phyloP scores from a whole-genome alignment of 1,140 invertebrate species.

The Heliothis subflexa region DNA sequence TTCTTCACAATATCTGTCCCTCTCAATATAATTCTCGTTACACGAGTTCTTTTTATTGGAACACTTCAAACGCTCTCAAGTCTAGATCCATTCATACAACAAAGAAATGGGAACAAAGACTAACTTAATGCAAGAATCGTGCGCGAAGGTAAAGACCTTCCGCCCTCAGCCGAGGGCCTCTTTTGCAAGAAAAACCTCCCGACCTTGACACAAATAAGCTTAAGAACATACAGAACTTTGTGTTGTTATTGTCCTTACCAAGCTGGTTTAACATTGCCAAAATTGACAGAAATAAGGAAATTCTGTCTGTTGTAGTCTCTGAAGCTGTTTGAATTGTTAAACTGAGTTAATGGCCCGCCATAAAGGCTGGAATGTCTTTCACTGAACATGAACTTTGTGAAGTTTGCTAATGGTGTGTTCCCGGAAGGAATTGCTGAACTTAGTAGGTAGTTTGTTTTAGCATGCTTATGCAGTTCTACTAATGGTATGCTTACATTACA shows the following conservation, averaged over 20 bases:
- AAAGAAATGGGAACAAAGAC: conserved; percentile 35
- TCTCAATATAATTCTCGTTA: background rate
- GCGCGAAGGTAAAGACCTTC: conserved; percentile 3
- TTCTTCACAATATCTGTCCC: background rate
- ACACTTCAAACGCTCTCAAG: conserved; percentile 15
- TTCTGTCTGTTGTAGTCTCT: conserved; percentile 18
- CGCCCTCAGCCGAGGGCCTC: background rate
- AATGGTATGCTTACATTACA: background rate
- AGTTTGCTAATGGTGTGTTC: background rate
- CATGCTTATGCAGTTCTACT: too few relatives aligned
- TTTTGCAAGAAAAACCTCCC: conserved; percentile 14
- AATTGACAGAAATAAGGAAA: conserved; percentile 2
- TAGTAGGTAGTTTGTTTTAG: background rate
- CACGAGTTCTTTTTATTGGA: conserved; percentile 1
- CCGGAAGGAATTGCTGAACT: background rate
- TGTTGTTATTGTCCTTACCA: conserved; percentile 16
- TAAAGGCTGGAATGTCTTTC: conserved; percentile 3
- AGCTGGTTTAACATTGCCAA: conserved; percentile 27
- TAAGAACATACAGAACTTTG: conserved; percentile 31
- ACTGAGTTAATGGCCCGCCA: conserved; percentile 23
- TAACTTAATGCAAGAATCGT: conserved; percentile 15
- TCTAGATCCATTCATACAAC: conserved; percentile 18
- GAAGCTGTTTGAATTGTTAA: conserved; percentile 32
- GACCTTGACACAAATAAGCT: conserved; percentile 32
- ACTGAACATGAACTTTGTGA: background rate